phyloP scores from a whole-genome alignment of 2,888 invertebrate genomes.

The Sialis fuliginosa region DNA sequence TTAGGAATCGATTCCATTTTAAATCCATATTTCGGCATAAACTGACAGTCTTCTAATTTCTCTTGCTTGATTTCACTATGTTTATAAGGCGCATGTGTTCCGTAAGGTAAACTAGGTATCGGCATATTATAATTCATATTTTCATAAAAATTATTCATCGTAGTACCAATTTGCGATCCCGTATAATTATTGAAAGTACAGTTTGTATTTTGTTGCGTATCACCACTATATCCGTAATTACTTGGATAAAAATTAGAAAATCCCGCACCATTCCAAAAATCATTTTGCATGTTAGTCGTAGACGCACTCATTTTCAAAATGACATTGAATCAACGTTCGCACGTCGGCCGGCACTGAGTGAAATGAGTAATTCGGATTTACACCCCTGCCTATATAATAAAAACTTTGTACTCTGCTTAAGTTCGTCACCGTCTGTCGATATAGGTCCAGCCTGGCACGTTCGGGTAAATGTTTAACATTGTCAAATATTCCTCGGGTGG shows the following conservation, averaged over 20 bases:
- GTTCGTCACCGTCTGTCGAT: constrained; percentile 1
- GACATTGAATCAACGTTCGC: background rate
- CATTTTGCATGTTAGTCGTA: constrained; percentile 16
- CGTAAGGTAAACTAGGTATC: background rate
- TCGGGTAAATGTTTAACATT: constrained; percentile 26
- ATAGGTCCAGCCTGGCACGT: constrained; percentile 17
- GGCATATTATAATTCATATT: background rate
- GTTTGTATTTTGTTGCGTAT: constrained; percentile 2
- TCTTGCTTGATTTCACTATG: background rate
- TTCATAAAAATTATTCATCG: background rate
- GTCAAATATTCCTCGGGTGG: constrained; percentile 24
- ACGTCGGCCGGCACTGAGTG: background rate
- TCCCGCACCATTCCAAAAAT: constrained; percentile 18
- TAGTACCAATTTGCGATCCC: background rate
- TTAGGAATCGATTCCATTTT: background rate
- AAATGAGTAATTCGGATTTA: background rate
- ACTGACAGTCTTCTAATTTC: background rate
- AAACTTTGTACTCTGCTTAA: background rate
- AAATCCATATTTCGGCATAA: background rate
- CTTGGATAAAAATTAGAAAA: constrained; percentile 7
- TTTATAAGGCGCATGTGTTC: background rate
- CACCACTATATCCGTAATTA: constrained; percentile 9
- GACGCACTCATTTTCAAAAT: constrained; percentile 19
- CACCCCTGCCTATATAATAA: background rate
- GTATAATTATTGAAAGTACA: background rate